phyloP scores from a whole-genome alignment of 1,140 invertebrate genomes.

The Leptinotarsa lineolata region DNA sequence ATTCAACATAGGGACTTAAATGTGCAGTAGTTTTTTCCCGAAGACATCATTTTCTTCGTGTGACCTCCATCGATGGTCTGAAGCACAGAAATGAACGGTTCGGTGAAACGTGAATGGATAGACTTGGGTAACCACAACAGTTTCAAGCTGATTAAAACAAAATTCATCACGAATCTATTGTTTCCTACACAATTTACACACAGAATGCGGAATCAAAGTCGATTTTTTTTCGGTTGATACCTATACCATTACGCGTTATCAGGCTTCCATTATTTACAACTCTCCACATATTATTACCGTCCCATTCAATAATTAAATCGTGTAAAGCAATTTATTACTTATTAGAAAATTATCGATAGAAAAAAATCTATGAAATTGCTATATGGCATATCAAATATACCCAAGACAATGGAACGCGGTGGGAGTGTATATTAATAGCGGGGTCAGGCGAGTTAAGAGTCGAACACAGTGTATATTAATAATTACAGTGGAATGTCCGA shows the following conservation, averaged over 20 bases:
- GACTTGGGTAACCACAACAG: too few relatives aligned
- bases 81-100: too few relatives aligned
- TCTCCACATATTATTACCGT: constrained; percentile 15
- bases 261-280: constrained; percentile 17
- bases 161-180: not conserved
- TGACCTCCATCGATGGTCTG: too few relatives aligned
- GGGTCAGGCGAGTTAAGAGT: constrained; percentile 45
- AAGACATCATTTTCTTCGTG: too few relatives aligned
- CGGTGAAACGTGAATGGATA: too few relatives aligned
- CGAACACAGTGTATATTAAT: constrained; percentile 49
- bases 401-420: constrained; percentile 44
- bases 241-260: constrained; percentile 14
- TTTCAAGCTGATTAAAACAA: too few relatives aligned
- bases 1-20: too few relatives aligned
- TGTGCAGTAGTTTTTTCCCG: too few relatives aligned
- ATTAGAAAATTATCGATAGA: constrained; percentile 30
- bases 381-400: constrained; percentile 33
- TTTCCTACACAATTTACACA: not conserved
- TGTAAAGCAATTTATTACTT: constrained; percentile 31
- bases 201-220: not conserved
- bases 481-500: constrained; percentile 53
- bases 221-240: not conserved
- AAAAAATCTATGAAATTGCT: constrained; percentile 32
- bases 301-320: constrained; percentile 27
- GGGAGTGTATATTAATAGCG: constrained; percentile 51